These are phyloP conservation scores for Synaphobranchus kaupii DNA, from an alignment of 2,797 vertebrate genomes.

Conservation along the genomic window DNA sequence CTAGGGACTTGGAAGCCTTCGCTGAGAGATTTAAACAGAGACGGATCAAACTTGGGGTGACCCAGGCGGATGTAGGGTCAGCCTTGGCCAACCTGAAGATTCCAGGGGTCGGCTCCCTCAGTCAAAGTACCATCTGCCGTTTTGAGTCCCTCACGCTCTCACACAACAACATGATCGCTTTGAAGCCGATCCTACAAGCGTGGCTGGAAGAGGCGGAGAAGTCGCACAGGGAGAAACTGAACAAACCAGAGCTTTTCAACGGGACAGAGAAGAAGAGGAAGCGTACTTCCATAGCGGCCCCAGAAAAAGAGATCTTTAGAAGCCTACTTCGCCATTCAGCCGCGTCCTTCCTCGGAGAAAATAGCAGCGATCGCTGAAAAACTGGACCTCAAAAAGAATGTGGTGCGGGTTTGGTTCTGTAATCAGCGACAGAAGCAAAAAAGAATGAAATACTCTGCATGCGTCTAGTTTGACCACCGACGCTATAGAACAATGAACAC, in stretches of 20 bases:
- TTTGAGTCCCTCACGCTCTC: constrained; percentile 91
- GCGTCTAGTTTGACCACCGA: constrained; percentile 74
- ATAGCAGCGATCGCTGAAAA: constrained; percentile 96
- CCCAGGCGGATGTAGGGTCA: constrained; percentile 93
- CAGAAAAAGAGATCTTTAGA: constrained; percentile 92
- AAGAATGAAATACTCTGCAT: constrained; percentile 97
- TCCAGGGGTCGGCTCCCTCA: constrained; percentile 89
- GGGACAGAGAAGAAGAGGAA: constrained; percentile 95
- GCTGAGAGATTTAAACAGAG: constrained; percentile 97
- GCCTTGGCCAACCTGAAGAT: constrained; percentile 94
- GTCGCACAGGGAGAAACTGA: constrained; percentile 94
- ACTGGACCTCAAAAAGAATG: constrained; percentile 98
- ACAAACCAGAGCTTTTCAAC: constrained; percentile 95
- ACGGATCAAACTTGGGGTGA: constrained; percentile 96
- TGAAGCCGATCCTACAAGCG: constrained; percentile 94
- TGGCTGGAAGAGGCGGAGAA: constrained; percentile 97
- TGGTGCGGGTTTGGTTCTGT: constrained; percentile 98
- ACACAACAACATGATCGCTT: constrained; percentile 95
- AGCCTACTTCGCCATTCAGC: constrained; percentile 95
- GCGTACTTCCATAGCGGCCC: constrained; percentile 93
- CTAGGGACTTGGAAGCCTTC: constrained; percentile 94
- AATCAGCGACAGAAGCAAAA: constrained; percentile 99
- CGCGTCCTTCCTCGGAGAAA: constrained; percentile 93
- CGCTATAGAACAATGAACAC: constrained; percentile 38
- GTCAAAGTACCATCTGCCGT: constrained; percentile 92